Conservation (phyloP, 2,888 invertebrate species). For the Andrena minutula region DNA sequence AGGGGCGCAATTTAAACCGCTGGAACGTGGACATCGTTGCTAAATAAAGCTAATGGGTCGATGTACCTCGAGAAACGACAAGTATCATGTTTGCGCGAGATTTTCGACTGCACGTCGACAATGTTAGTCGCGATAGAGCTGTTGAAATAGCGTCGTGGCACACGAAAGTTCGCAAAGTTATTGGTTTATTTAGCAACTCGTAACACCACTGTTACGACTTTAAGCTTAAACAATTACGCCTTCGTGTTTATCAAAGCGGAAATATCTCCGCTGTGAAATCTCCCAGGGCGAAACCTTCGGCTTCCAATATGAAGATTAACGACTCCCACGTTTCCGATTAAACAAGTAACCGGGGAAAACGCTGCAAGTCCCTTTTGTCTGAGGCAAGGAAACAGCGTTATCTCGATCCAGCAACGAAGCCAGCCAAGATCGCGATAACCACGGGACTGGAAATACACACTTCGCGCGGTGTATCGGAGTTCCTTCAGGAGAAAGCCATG, state of each 20-base stretch:
- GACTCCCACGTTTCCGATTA: slow-evolving; percentile 55
- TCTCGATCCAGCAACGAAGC: slow-evolving; percentile 64
- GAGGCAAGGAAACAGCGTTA: slow-evolving; percentile 45
- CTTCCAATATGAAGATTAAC: slow-evolving; percentile 57
- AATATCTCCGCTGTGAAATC: slow-evolving; percentile 10
- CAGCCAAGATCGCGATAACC: slow-evolving; percentile 51
- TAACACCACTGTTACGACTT: not conserved
- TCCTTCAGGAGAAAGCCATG: slow-evolving; percentile 13
- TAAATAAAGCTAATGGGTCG: slow-evolving; percentile 29
- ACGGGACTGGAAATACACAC: slow-evolving; percentile 10
- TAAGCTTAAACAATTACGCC: not conserved
- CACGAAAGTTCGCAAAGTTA: too few relatives aligned
- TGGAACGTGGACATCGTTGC: slow-evolving; percentile 31
- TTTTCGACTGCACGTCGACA: slow-evolving; percentile 50
- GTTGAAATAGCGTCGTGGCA: not conserved
- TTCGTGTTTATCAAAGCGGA: slow-evolving; percentile 24
- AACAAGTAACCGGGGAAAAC: slow-evolving; percentile 27
- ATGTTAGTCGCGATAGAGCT: slow-evolving; percentile 14
- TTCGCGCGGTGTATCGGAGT: slow-evolving; percentile 15
- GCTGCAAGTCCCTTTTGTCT: slow-evolving; percentile 44
- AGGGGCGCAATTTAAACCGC: slow-evolving; percentile 34
- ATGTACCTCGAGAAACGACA: slow-evolving; percentile 26
- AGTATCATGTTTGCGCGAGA: slow-evolving; percentile 35
- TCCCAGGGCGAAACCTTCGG: slow-evolving; percentile 33
- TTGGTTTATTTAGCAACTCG: too few relatives aligned